A percentile compares a stretch with the other conserved stretches of the same genome.
These are phyloP conservation scores for Isichthys henryi DNA, from an alignment of 2,113 vertebrate genomes.

Conservation along the genomic window DNA sequence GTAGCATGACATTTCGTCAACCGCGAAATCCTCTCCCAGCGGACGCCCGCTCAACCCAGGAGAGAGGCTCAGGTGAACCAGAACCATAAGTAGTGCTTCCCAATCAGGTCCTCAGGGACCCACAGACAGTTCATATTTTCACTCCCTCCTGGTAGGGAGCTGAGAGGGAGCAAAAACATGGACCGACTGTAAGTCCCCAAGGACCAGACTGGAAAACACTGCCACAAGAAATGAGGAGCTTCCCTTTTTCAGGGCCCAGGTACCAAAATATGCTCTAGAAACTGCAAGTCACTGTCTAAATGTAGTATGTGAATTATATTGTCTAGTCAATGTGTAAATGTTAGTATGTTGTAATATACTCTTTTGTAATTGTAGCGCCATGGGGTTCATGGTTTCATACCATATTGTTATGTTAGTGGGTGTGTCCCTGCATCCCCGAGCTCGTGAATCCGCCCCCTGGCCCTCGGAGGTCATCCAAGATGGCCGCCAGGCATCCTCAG, in stretches of 20 bases:
- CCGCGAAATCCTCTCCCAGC: not conserved
- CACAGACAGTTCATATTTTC: too few species aligned
- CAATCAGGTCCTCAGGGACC: too few species aligned
- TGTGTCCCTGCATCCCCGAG: not conserved
- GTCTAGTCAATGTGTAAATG: not conserved
- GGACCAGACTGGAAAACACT: too few species aligned
- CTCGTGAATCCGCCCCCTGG: not conserved
- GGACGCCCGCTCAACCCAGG: not conserved
- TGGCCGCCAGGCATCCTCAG: not conserved
- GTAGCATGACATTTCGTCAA: not conserved
- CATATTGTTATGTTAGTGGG: not conserved
- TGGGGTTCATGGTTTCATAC: not conserved
- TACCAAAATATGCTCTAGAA: not conserved
- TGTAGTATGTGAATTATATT: not conserved
- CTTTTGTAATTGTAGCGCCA: not conserved
- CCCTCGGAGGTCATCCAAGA: not conserved
- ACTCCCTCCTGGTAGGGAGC: too few species aligned
- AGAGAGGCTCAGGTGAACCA: not conserved
- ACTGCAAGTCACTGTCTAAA: not conserved
- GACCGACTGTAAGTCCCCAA: too few species aligned
- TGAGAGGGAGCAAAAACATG: too few species aligned
- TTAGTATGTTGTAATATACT: not conserved
- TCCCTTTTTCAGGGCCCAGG: not conserved
- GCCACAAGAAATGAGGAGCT: not conserved
- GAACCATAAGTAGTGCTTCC: too few species aligned